Base-by-base conservation (phyloP, 1,140 invertebrate genomes). In the Hypothenemus hampei region DNA sequence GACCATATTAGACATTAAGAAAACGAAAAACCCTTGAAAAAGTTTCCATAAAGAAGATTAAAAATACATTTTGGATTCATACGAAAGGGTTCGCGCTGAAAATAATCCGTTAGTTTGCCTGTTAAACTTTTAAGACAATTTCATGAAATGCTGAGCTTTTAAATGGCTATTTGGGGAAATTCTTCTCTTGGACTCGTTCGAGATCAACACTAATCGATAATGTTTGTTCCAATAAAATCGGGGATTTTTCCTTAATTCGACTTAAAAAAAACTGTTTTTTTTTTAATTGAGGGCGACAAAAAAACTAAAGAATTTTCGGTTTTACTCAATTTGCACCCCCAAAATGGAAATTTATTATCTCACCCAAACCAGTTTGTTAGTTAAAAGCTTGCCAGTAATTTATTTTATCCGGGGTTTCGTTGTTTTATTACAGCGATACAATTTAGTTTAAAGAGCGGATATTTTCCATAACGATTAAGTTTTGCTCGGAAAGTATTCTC, bases 41-140 rank as follows among this genome's bases (percentile, higher is more conserved):
- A 37, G 16, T 19, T 41, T 41, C 39, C 39, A 41, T 41, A 41
- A 41, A 41, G 39, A 41, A 22, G 39, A 41, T 41, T 41, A 41
- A 41, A 36, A 41, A 41, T 41, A 41, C 39, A 41, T 41, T 41
- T 41, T 22, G 18, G 39, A 6, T 41, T 41, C 19, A 41, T 41
- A 22, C 39, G 18, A 41, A 19, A 41, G 18, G 22, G 15, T 41
- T 41, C 16, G 8, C n/a, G n/a, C 8, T 36, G 8, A 10, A 36
- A 36, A 36, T 15, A 7, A 8, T 8, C 8, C 35, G 8, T 15
- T 20, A 41, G 16, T 41, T 41, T 20, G 20, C 6, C 5, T 22
- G 39, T 10, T 20, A 22, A n/a, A 41, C 10, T 20, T 41, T 16
- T 8, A 41, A 41, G 20, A 10, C 39, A 41, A 41, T 41, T 21